These are phyloP conservation scores for Lepidocyrtoides sp. DNA, from an alignment of 2,888 invertebrate species.

Conservation along the genomic window DNA sequence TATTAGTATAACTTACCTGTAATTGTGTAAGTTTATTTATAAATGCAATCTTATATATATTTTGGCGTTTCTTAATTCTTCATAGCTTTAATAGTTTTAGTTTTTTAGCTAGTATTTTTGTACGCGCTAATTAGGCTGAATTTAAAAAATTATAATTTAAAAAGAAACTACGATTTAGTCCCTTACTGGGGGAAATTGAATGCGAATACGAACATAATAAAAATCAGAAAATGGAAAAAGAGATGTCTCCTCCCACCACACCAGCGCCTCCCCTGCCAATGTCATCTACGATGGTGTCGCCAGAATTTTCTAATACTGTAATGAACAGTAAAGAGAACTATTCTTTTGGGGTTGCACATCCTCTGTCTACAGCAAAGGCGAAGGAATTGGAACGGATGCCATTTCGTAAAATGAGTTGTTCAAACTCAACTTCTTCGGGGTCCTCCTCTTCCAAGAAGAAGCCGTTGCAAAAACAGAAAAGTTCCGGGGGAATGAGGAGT, in stretches of 20 bases:
- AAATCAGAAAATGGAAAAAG: conserved; percentile 66
- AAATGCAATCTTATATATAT: neutral
- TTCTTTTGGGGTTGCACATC: neutral
- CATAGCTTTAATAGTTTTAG: conserved; percentile 27
- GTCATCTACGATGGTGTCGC: neutral
- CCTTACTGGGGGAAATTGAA: too few species aligned
- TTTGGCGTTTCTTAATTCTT: neutral
- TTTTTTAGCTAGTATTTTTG: conserved; percentile 63
- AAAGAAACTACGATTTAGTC: neutral
- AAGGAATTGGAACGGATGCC: conserved; percentile 11
- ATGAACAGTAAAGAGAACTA: conserved; percentile 7
- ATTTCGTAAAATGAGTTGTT: conserved; percentile 14
- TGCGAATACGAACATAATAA: too few species aligned
- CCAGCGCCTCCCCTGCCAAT: neutral
- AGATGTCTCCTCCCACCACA: neutral
- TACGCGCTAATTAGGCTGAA: conserved; percentile 72
- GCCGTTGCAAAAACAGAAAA: conserved; percentile 44
- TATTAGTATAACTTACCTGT: neutral
- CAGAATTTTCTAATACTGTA: neutral
- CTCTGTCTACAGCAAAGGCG: neutral
- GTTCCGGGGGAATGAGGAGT: neutral
- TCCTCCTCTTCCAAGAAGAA: conserved; percentile 25
- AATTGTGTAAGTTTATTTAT: neutral
- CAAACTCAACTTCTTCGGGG: conserved; percentile 15
- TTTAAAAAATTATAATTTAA: neutral